Conservation (phyloP, 2,888 invertebrate species). For the Ophraella communa region DNA sequence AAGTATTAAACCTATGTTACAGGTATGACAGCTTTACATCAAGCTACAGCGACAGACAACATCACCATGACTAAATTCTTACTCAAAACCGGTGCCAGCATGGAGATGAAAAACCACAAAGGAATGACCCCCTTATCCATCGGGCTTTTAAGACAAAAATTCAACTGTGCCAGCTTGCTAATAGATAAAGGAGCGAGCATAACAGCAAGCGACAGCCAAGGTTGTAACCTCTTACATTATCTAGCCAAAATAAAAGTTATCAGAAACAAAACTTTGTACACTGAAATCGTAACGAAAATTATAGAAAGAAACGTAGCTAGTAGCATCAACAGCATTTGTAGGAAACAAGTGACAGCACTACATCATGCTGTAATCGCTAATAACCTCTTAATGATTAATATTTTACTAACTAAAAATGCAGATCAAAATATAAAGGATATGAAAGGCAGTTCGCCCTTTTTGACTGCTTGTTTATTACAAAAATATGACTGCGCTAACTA, state of each 20-base stretch:
- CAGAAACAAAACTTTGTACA: neutral
- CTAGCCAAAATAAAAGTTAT: neutral
- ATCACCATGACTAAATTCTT: neutral
- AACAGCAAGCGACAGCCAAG: neutral
- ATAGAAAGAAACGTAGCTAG: neutral
- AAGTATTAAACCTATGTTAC: too few species aligned
- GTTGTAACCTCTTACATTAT: neutral
- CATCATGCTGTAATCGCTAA: neutral
- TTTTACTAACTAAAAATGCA: neutral
- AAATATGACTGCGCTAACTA: neutral
- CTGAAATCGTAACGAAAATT: neutral
- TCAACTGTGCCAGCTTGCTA: neutral
- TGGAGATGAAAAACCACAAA: neutral
- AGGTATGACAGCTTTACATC: neutral
- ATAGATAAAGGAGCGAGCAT: neutral
- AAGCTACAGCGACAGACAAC: neutral
- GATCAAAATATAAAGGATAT: neutral
- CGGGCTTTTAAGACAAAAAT: neutral
- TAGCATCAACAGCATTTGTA: neutral
- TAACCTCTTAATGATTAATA: neutral
- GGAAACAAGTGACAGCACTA: neutral
- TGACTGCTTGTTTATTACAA: neutral
- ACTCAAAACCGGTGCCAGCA: neutral
- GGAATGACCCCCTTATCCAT: neutral
- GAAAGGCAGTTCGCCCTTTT: neutral